A percentile compares a stretch with the other conserved stretches of the same genome.
These are phyloP conservation scores for Acanthiza pusilla DNA, from an alignment of 2,797 vertebrate genomes.

Conservation along the genomic window DNA sequence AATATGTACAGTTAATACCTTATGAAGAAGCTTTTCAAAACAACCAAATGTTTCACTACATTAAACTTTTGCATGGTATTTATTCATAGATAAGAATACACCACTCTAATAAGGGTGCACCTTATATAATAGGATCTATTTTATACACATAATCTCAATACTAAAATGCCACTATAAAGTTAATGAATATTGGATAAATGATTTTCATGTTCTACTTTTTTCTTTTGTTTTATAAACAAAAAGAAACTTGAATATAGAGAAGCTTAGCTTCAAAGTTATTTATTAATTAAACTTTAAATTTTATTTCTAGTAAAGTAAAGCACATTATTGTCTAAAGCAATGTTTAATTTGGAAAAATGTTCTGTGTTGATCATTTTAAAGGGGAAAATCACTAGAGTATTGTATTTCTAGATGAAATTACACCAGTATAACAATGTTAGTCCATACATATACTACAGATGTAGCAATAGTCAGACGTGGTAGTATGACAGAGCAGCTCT, in stretches of 20 bases:
- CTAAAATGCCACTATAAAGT: background rate
- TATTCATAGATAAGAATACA: background rate
- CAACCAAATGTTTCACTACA: background rate
- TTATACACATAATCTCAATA: background rate
- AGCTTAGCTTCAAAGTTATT: background rate
- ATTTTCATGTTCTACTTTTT: background rate
- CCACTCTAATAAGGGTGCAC: accelerated
- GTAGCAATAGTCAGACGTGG: background rate
- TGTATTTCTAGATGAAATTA: background rate
- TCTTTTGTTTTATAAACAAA: background rate
- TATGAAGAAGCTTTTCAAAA: background rate
- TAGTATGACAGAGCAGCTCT: background rate
- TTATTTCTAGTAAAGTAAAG: background rate
- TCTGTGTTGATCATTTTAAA: background rate
- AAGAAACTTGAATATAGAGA: background rate
- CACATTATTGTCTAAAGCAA: background rate
- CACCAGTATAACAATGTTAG: background rate
- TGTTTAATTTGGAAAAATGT: background rate
- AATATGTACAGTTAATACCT: background rate
- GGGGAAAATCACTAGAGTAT: background rate
- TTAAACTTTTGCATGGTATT: background rate
- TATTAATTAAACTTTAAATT: background rate
- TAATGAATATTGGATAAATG: background rate
- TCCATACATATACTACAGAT: background rate
- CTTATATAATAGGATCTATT: background rate